A percentile compares a stretch with the other conserved stretches of the same genome.
Evolutionary conservation across 2,113 vertebrate genomes (phyloP).

Genomic region (Potamarius usumacintae): DNA sequence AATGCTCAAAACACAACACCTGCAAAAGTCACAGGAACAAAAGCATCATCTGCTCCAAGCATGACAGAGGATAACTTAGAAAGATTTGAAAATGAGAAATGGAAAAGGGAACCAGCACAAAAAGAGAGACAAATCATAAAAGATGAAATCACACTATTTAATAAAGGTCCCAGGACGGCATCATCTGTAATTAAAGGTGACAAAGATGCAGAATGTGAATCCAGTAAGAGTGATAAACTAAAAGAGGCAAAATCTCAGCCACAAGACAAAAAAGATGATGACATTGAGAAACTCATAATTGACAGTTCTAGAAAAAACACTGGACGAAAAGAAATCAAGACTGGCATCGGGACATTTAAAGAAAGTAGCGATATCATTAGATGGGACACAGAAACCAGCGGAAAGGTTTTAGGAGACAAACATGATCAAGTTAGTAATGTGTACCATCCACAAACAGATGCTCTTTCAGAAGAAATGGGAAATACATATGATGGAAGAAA

Average conservation of each 20-base stretch:
- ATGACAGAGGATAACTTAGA: neutral
- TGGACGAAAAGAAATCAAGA: constrained; percentile 33
- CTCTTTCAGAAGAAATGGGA: constrained; percentile 26
- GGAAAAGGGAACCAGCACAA: neutral
- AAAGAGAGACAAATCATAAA: neutral
- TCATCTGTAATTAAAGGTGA: neutral
- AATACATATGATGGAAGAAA: neutral
- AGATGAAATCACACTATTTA: constrained; percentile 3
- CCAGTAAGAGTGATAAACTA: constrained; percentile 35
- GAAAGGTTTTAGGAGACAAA: constrained; percentile 30
- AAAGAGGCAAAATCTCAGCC: neutral
- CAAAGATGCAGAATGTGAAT: constrained; percentile 11
- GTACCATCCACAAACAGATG: constrained; percentile 10
- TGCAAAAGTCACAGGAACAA: constrained; percentile 26
- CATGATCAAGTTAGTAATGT: constrained; percentile 13
- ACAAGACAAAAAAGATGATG: neutral
- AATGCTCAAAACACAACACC: neutral
- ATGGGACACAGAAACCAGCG: constrained; percentile 44
- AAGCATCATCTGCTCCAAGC: neutral
- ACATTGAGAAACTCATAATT: neutral
- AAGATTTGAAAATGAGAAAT: constrained; percentile 26
- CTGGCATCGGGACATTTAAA: neutral
- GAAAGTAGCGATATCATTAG: constrained; percentile 40
- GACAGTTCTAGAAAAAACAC: constrained; percentile 25
- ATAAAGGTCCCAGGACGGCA: constrained; percentile 22